These are phyloP conservation scores for Himalopsyche anomala DNA, from an alignment of 2,888 invertebrate genomes.

Conservation along the genomic window DNA sequence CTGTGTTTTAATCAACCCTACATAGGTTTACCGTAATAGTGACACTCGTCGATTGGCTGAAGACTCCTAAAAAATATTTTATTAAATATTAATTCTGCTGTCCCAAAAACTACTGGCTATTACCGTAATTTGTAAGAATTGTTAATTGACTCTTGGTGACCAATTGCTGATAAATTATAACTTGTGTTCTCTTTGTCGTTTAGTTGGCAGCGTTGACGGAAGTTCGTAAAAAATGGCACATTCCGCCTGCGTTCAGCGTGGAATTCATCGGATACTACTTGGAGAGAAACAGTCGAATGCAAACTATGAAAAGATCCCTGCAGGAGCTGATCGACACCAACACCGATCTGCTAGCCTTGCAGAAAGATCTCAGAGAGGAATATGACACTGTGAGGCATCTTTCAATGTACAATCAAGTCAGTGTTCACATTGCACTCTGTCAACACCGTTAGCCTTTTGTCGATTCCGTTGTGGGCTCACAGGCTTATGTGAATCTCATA, in stretches of 20 bases:
- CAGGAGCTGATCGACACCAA: constrained; percentile 87
- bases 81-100: no score
- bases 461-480: no score
- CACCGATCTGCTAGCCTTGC: constrained; percentile 84
- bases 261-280: constrained; percentile 96
- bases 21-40: no score
- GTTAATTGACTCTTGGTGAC: background rate
- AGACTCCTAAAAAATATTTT: no score
- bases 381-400: constrained; percentile 83
- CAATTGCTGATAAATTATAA: background rate
- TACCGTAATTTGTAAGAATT: background rate
- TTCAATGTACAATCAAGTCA: background rate
- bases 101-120: no score
- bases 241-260: constrained; percentile 94
- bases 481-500: no score
- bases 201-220: constrained; percentile 87
- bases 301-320: constrained; percentile 86
- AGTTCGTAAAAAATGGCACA: constrained; percentile 94
- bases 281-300: constrained; percentile 89
- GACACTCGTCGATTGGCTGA: no score
- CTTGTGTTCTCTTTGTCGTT: constrained; percentile 50
- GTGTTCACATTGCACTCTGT: no score
- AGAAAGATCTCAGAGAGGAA: constrained; percentile 83
- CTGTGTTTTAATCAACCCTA: no score
- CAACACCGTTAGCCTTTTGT: no score